Evolutionary conservation across 1,140 invertebrate species (phyloP).

Genomic region (Gonatopus flavifemur): DNA sequence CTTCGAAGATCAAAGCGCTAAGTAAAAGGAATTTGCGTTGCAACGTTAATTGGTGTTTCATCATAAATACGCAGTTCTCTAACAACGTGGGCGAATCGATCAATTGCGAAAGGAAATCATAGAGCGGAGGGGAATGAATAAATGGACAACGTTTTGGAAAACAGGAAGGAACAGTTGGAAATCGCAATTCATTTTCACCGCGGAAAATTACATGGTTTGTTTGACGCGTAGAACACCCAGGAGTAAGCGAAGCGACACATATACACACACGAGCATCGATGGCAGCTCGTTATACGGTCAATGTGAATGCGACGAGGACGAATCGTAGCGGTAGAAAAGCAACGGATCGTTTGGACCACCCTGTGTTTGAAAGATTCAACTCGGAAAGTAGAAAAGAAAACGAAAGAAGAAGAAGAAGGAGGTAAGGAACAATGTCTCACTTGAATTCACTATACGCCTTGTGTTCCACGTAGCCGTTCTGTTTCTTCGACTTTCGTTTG

Average conservation of each 20-base stretch:
- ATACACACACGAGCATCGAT: slow-evolving; percentile 18
- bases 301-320: slow-evolving; percentile 35
- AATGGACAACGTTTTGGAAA: not conserved
- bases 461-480: slow-evolving; percentile 34
- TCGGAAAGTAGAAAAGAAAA: not conserved
- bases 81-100: not conserved
- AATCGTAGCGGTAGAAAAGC: slow-evolving; percentile 15
- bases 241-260: slow-evolving; percentile 16
- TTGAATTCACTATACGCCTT: slow-evolving; percentile 40
- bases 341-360: slow-evolving; percentile 32
- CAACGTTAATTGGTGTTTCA: no score
- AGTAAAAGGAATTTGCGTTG: no score
- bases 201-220: slow-evolving; percentile 42
- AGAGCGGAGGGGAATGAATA: not conserved
- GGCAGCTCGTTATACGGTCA: slow-evolving; percentile 39
- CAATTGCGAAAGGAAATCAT: not conserved
- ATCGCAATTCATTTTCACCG: slow-evolving; percentile 42
- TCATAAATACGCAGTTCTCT: no score
- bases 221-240: slow-evolving; percentile 47
- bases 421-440: slow-evolving; percentile 36
- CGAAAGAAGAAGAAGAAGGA: not conserved
- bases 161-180: not conserved
- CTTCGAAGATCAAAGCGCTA: no score
- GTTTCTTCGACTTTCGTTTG: slow-evolving; percentile 24
- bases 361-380: slow-evolving; percentile 29